Percentiles rank a stretch among this genome's conserved stretches.
Evolutionary conservation across 1,140 invertebrate genomes (phyloP).

Genomic region (Megalopta genalis): DNA sequence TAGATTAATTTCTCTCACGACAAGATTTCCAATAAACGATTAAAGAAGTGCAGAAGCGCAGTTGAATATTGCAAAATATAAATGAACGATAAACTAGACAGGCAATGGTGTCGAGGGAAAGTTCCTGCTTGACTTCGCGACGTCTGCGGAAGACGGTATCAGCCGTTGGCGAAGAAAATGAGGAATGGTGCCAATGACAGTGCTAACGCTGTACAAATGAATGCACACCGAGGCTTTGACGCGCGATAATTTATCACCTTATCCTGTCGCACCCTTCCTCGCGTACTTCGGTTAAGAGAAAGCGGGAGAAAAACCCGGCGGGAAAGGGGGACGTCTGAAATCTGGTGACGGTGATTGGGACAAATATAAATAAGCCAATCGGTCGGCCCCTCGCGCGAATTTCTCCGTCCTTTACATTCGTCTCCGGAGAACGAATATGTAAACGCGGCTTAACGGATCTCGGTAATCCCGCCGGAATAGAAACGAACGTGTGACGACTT

Average conservation of each 20-base stretch:
- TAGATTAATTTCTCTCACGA: too few species aligned
- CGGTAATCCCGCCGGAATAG: constrained; percentile 63
- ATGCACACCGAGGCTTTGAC: constrained; percentile 75
- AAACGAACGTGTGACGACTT: constrained; percentile 52
- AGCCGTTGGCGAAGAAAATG: constrained; percentile 64
- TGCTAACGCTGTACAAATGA: constrained; percentile 77
- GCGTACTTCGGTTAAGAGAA: constrained; percentile 42
- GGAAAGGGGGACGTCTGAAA: constrained; percentile 34
- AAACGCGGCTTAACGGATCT: constrained; percentile 67
- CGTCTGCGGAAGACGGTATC: constrained; percentile 41
- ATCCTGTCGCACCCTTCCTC: constrained; percentile 55
- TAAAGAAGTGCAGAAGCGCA: background rate
- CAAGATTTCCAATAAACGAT: background rate
- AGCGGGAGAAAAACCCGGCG: constrained; percentile 13
- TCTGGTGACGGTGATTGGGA: constrained; percentile 69
- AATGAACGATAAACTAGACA: background rate
- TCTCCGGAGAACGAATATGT: constrained; percentile 50
- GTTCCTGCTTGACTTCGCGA: constrained; percentile 31
- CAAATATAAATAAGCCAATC: constrained; percentile 77
- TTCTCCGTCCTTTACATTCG: constrained; percentile 43
- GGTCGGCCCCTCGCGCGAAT: constrained; percentile 30
- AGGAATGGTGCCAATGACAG: constrained; percentile 77
- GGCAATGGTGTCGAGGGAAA: background rate
- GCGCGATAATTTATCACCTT: constrained; percentile 75
- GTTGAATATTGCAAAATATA: background rate